These are phyloP conservation scores for Gavia stellata DNA, from an alignment of 2,113 vertebrate genomes.

Conservation along the genomic window DNA sequence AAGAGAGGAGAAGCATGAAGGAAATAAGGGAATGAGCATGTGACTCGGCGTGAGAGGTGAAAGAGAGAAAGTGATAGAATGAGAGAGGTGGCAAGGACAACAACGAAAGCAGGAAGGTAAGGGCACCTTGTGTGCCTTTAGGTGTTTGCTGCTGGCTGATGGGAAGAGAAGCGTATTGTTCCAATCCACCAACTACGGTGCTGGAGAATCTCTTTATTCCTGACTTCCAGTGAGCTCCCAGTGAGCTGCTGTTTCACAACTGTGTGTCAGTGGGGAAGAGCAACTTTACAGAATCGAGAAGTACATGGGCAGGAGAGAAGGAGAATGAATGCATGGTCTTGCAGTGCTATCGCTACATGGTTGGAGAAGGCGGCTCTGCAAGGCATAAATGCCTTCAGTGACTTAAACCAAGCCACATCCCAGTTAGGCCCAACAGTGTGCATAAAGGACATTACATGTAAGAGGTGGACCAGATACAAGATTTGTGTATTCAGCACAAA, in stretches of 20 bases:
- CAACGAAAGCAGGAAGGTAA: not conserved
- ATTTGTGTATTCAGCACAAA: not conserved
- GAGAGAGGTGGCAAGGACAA: not conserved
- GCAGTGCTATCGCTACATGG: not conserved
- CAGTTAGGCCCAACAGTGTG: not conserved
- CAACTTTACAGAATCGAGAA: not conserved
- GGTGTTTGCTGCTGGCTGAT: not conserved
- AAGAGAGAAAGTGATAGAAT: not conserved
- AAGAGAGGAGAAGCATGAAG: not conserved
- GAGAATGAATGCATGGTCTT: not conserved
- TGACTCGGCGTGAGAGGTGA: not conserved
- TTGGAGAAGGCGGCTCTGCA: not conserved
- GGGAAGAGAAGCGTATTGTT: not conserved
- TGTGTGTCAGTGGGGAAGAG: not conserved
- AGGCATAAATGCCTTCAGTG: not conserved
- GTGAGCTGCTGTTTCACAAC: not conserved
- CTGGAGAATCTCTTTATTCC: not conserved
- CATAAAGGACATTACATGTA: not conserved
- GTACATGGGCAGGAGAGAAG: not conserved
- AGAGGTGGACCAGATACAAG: not conserved
- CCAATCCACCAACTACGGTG: not conserved
- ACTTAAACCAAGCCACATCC: not conserved
- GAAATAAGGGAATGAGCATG: not conserved
- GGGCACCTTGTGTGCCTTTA: not conserved
- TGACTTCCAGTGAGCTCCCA: not conserved